These are phyloP conservation scores for Polydrusus pterygomalis DNA, from an alignment of 2,888 invertebrate species.

Conservation along the genomic window DNA sequence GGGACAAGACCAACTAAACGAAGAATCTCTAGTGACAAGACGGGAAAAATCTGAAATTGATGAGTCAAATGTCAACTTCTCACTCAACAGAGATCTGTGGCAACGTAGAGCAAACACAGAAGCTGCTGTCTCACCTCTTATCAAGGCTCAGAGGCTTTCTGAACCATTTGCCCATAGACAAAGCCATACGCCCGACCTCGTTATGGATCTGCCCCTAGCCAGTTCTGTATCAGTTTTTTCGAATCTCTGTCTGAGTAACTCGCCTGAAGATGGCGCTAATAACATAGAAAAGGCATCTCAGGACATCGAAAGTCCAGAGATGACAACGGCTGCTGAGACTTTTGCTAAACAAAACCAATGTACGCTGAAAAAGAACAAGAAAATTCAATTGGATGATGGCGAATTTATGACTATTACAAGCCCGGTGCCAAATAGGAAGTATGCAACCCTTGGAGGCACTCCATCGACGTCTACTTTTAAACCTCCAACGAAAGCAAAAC, in stretches of 20 bases:
- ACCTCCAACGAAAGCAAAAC: slow-evolving; percentile 87
- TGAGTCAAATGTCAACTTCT: slow-evolving; percentile 72
- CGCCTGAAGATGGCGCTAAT: slow-evolving; percentile 64
- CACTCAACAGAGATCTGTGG: slow-evolving; percentile 77
- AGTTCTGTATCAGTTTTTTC: slow-evolving; percentile 66
- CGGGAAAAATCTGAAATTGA: slow-evolving; percentile 63
- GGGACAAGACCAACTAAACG: slow-evolving; percentile 28
- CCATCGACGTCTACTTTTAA: slow-evolving; percentile 74
- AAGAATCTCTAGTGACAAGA: slow-evolving; percentile 36
- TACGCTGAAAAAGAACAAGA: slow-evolving; percentile 83
- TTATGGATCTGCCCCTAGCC: slow-evolving; percentile 86
- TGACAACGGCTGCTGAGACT: slow-evolving; percentile 84
- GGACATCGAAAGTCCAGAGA: slow-evolving; percentile 74
- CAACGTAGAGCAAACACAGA: slow-evolving; percentile 77
- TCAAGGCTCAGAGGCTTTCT: slow-evolving; percentile 69
- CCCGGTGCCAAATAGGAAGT: slow-evolving; percentile 68
- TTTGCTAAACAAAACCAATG: slow-evolving; percentile 88
- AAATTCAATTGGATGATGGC: slow-evolving; percentile 68
- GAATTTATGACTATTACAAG: slow-evolving; percentile 66
- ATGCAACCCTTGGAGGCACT: slow-evolving; percentile 64
- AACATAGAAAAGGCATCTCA: slow-evolving; percentile 54
- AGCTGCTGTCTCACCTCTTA: slow-evolving; percentile 63
- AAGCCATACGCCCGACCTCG: slow-evolving; percentile 85
- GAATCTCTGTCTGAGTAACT: slow-evolving; percentile 68
- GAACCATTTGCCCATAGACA: slow-evolving; percentile 70